A percentile compares a stretch with the other conserved stretches of the same genome.
phyloP scores from a whole-genome alignment of 1,140 invertebrate species.

The Leucophenga varia region DNA sequence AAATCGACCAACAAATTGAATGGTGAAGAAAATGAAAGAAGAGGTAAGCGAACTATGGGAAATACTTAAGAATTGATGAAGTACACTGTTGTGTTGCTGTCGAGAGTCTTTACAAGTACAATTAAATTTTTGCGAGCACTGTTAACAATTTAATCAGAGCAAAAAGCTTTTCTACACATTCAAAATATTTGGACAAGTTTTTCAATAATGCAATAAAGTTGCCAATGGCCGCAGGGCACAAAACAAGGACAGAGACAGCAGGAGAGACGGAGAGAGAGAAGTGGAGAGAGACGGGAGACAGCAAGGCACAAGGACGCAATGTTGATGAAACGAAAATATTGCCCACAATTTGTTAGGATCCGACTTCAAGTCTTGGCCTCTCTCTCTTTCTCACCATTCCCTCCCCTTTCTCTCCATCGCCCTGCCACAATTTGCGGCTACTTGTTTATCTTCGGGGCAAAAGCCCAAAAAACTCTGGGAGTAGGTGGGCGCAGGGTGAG shows the following conservation, averaged over 20 bases:
- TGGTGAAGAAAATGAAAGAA: constrained; percentile 8
- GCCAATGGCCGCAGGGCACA: constrained; percentile 19
- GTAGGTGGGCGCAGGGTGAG: too few species aligned
- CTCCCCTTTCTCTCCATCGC: too few species aligned
- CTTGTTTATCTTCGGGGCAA: constrained; percentile 52
- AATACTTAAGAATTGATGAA: too few species aligned
- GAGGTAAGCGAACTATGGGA: too few species aligned
- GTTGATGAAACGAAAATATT: constrained; percentile 51
- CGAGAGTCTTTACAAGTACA: too few species aligned
- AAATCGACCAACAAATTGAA: constrained; percentile 11
- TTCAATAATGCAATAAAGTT: constrained; percentile 55
- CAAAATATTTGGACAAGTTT: constrained; percentile 54
- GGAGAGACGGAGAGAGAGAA: not conserved
- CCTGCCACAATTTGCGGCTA: constrained; percentile 40
- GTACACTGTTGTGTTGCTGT: too few species aligned
- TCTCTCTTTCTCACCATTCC: too few species aligned
- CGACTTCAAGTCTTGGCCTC: too few species aligned
- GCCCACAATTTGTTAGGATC: constrained; percentile 50
- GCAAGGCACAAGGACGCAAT: too few species aligned
- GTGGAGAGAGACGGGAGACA: not conserved
- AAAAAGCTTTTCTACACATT: constrained; percentile 47
- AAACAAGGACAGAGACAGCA: not conserved
- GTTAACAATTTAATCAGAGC: constrained; percentile 45
- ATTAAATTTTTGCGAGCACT: constrained; percentile 36
- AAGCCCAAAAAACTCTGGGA: too few species aligned